phyloP scores from a whole-genome alignment of 2,113 vertebrate species.

The Gila orcuttii region DNA sequence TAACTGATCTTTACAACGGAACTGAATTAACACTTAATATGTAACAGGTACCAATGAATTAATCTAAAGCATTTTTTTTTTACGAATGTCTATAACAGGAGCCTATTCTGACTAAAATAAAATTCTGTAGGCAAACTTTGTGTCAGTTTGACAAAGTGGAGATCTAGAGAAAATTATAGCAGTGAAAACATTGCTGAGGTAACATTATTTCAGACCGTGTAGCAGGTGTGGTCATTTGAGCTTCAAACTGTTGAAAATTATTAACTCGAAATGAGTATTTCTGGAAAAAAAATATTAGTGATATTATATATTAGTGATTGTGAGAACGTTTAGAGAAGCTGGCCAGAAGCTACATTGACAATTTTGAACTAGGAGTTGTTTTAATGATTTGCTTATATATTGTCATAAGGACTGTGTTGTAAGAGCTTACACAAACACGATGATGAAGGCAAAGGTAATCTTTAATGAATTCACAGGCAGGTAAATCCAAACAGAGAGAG shows the following conservation, averaged over 20 bases:
- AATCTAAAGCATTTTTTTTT: background rate
- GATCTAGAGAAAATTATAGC: background rate
- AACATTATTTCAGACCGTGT: background rate
- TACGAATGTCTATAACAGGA: background rate
- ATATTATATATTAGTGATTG: background rate
- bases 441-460: too few species aligned
- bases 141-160: too few species aligned
- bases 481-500: too few species aligned
- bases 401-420: too few species aligned
- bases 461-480: too few species aligned
- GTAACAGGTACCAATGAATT: background rate
- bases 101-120: background rate
- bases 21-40: background rate
- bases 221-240: background rate
- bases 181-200: background rate
- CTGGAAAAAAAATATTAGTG: too few species aligned
- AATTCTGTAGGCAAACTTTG: background rate
- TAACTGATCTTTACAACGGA: too few species aligned
- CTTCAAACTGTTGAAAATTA: slow-evolving; percentile 3
- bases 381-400: background rate
- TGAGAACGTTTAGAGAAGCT: background rate
- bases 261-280: background rate
- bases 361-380: background rate
- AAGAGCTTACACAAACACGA: too few species aligned
- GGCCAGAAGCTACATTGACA: background rate